These are phyloP conservation scores for Sarcoramphus papa DNA, from an alignment of 2,797 vertebrate genomes.

Conservation along the genomic window DNA sequence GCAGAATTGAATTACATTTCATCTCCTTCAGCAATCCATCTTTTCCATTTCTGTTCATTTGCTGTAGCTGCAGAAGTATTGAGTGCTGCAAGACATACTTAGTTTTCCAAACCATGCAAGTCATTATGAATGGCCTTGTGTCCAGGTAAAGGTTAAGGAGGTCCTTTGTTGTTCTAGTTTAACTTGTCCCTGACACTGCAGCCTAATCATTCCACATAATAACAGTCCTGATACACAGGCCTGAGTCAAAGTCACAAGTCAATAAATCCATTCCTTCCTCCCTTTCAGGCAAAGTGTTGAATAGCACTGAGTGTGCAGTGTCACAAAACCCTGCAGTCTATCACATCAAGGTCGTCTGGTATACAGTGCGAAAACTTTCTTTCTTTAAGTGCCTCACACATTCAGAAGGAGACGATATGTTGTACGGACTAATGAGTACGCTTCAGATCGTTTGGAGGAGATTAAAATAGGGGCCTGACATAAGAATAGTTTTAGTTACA, in stretches of 20 bases:
- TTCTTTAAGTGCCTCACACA: conserved; percentile 61
- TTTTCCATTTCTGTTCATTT: conserved; percentile 70
- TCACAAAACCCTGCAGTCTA: conserved; percentile 85
- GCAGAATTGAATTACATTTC: conserved; percentile 72
- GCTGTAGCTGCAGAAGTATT: conserved; percentile 62
- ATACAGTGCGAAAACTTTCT: conserved; percentile 74
- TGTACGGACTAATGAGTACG: background rate
- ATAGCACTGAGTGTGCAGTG: conserved; percentile 83
- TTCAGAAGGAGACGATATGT: background rate
- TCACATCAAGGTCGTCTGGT: conserved; percentile 88
- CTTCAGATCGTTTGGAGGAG: background rate
- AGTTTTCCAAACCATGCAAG: conserved; percentile 69
- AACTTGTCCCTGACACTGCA: conserved; percentile 89
- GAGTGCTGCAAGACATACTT: conserved; percentile 63
- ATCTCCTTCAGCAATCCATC: conserved; percentile 59
- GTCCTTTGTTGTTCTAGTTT: conserved; percentile 84
- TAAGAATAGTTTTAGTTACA: conserved; percentile 41
- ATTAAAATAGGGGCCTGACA: conserved; percentile 37
- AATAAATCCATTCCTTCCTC: conserved; percentile 92
- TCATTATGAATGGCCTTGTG: conserved; percentile 80
- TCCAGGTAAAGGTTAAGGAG: conserved; percentile 81
- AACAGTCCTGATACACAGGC: conserved; percentile 87
- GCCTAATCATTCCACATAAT: conserved; percentile 94
- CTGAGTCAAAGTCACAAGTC: conserved; percentile 84
- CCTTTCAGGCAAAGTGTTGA: conserved; percentile 82